These are phyloP conservation scores for Microplitis deprimator DNA, from an alignment of 2,888 invertebrate genomes.

Conservation along the genomic window DNA sequence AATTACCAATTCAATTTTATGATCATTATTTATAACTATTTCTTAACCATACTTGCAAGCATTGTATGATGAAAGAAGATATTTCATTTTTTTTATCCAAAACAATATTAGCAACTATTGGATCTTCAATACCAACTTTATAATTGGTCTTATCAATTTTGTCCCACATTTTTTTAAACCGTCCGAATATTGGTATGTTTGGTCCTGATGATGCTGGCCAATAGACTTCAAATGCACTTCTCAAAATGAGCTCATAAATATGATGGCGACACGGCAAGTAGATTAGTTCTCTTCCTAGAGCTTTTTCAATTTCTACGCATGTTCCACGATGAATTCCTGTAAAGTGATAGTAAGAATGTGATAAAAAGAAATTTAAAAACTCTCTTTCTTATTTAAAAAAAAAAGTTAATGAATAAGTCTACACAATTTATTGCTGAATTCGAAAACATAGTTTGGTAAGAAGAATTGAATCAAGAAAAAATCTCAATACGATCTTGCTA, in stretches of 20 bases:
- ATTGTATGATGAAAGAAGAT: neutral
- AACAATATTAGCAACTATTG: constrained; percentile 5
- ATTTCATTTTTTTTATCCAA: constrained; percentile 15
- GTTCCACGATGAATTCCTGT: too few relatives aligned
- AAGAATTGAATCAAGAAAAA: neutral
- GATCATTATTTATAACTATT: too few relatives aligned
- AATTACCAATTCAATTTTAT: too few relatives aligned
- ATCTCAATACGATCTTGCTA: constrained; percentile 54
- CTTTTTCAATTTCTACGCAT: neutral
- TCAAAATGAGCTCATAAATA: constrained; percentile 35
- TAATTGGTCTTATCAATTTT: constrained; percentile 22
- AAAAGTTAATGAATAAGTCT: too few relatives aligned
- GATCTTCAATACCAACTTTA: neutral
- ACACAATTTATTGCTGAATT: too few relatives aligned
- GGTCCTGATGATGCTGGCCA: constrained; percentile 37
- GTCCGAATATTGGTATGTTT: constrained; percentile 26
- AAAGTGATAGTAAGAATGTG: too few relatives aligned
- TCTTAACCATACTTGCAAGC: too few relatives aligned
- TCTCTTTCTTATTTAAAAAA: too few relatives aligned
- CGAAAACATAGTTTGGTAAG: neutral
- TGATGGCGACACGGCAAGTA: constrained; percentile 41
- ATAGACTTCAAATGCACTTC: constrained; percentile 34
- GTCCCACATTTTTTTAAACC: constrained; percentile 21
- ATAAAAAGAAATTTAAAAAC: too few relatives aligned
- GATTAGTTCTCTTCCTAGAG: constrained; percentile 21